These are phyloP conservation scores for Bemisia tabaci DNA, from an alignment of 1,140 invertebrate genomes.

Conservation along the genomic window DNA sequence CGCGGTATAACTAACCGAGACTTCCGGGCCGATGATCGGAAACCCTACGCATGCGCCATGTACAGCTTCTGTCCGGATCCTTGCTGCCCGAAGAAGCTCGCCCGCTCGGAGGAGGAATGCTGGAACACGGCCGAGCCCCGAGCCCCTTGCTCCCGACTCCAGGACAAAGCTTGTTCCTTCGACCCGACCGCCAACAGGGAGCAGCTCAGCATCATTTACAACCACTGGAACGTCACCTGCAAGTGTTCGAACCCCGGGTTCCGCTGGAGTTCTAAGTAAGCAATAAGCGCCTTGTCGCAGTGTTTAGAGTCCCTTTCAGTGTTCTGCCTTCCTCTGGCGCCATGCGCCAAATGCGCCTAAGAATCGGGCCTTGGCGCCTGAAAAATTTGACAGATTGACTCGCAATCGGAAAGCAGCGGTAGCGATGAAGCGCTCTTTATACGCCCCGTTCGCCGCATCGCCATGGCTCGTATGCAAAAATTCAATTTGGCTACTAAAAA, in stretches of 20 bases:
- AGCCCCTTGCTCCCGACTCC: conserved; percentile 14
- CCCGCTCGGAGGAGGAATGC: conserved; percentile 31
- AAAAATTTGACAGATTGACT: neutral
- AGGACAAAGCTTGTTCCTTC: conserved; percentile 30
- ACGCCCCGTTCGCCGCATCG: too few species aligned
- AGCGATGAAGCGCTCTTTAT: too few species aligned
- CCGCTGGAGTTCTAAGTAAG: conserved; percentile 31
- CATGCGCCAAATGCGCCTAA: too few species aligned
- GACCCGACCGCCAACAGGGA: conserved; percentile 35
- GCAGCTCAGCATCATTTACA: conserved; percentile 35
- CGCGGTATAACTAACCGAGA: conserved; percentile 32
- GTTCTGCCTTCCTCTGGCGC: too few species aligned
- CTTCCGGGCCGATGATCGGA: conserved; percentile 37
- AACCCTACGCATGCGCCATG: conserved; percentile 40
- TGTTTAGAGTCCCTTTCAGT: neutral
- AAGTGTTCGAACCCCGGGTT: conserved; percentile 35
- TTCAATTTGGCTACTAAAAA: too few species aligned
- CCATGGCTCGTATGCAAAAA: too few species aligned
- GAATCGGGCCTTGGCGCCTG: too few species aligned
- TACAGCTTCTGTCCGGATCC: conserved; percentile 52
- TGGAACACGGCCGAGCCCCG: conserved; percentile 1
- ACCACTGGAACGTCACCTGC: conserved; percentile 45
- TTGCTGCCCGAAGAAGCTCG: conserved; percentile 37
- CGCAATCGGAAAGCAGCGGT: too few species aligned
- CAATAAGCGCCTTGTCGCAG: too few species aligned